Evolutionary conservation across 53 echinoderm and acorn worm genomes (phyloP).

Genomic region (Patiria pectinifera): DNA sequence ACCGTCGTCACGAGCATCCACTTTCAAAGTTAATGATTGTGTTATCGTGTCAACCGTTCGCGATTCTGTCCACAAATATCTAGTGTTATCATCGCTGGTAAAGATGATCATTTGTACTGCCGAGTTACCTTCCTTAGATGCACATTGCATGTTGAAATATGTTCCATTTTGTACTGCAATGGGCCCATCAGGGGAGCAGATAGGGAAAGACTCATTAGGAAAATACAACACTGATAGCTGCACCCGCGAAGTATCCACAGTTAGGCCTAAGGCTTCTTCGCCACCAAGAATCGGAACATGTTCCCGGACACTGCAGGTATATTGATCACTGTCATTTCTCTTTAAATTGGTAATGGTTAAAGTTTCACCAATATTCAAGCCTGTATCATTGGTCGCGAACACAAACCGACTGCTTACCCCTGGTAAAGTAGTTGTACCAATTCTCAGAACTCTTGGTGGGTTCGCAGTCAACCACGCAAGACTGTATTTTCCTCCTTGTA

Average conservation of each 20-base stretch:
- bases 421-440: not conserved
- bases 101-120: not conserved
- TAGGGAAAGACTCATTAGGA: constrained; percentile 37
- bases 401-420: no score
- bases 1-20: no score
- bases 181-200: constrained; percentile 25
- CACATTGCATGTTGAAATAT: not conserved
- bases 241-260: no score
- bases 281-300: not conserved
- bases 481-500: not conserved
- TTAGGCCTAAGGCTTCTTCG: no score
- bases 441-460: not conserved
- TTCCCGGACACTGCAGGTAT: no score
- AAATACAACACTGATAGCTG: constrained; percentile 40
- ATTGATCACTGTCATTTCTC: no score
- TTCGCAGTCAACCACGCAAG: constrained; percentile 12
- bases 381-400: no score
- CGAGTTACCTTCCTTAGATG: constrained; percentile 19
- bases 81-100: not conserved
- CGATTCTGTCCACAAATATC: not conserved
- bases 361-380: no score
- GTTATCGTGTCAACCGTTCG: no score
- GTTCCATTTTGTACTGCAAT: constrained; percentile 22
- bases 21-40: no score
- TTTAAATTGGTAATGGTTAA: no score